phyloP scores from a whole-genome alignment of 2,888 invertebrate genomes.

The Ceratothoa steindachneri region DNA sequence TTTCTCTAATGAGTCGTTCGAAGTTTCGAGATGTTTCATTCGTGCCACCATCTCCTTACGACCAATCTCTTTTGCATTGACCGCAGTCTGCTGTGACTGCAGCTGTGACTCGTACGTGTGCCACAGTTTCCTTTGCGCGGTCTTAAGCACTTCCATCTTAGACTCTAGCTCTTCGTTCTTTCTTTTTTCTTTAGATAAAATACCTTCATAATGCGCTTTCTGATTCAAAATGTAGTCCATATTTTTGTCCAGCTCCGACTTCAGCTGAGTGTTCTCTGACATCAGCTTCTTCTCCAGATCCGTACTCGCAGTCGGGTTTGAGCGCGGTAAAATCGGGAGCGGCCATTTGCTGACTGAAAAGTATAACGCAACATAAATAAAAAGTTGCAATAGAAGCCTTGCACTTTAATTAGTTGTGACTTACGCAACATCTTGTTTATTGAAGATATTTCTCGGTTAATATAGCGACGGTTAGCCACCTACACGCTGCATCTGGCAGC shows the following conservation, averaged over 20 bases:
- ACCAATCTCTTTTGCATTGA: background rate
- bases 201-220: conserved; percentile 1
- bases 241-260: background rate
- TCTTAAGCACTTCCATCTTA: background rate
- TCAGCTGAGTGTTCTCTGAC: background rate
- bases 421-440: too few relatives aligned
- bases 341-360: conserved; percentile 3
- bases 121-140: background rate
- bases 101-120: background rate
- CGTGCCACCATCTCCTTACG: background rate
- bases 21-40: background rate
- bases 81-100: background rate
- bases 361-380: background rate
- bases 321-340: background rate
- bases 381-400: too few relatives aligned
- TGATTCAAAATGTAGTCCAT: background rate
- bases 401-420: too few relatives aligned
- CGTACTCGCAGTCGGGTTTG: background rate
- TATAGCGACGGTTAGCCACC: too few relatives aligned
- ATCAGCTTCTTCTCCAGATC: background rate
- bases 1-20: background rate
- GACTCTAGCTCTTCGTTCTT: background rate
- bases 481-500: too few relatives aligned
- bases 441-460: too few relatives aligned
- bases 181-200: background rate